Percentiles rank a stretch among this genome's conserved stretches.
These are phyloP conservation scores for Chiroxiphia lanceolata DNA, from an alignment of 2,797 vertebrate genomes.

Conservation along the genomic window DNA sequence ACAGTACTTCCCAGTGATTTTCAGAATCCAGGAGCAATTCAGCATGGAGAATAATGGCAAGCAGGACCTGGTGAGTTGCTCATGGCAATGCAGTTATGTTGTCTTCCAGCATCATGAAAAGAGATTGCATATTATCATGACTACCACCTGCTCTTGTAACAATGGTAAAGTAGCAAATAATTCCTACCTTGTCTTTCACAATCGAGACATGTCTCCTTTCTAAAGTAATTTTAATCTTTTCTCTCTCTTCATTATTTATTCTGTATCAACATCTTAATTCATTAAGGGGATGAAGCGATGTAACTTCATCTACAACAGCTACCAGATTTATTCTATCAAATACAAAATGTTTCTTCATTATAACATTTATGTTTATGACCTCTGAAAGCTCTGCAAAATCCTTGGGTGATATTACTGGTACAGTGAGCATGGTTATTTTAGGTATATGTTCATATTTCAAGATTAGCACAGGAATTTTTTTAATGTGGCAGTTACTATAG, in stretches of 20 bases:
- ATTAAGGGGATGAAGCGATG: background rate
- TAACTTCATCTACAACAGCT: background rate
- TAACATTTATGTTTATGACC: background rate
- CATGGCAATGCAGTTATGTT: background rate
- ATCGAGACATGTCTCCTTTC: background rate
- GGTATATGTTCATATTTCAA: constrained; percentile 43
- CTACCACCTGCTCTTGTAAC: background rate
- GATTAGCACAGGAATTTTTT: constrained; percentile 7
- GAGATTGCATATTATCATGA: background rate
- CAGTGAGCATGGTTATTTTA: constrained; percentile 38
- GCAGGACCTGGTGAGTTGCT: background rate
- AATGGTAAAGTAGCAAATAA: background rate
- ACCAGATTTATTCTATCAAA: background rate
- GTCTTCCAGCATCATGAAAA: background rate
- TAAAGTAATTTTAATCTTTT: background rate
- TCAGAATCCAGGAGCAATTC: constrained; percentile 2
- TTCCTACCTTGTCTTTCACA: background rate
- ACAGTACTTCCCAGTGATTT: constrained; percentile 19
- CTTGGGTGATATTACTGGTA: background rate
- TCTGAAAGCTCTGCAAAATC: constrained; percentile 2
- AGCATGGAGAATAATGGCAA: constrained; percentile 18
- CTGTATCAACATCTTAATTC: background rate
- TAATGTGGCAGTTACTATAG: constrained; percentile 59
- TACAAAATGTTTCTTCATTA: background rate
- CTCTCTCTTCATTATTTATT: background rate